phyloP scores from a whole-genome alignment of 2,797 vertebrate genomes.

The Hyperoplus immaculatus region DNA sequence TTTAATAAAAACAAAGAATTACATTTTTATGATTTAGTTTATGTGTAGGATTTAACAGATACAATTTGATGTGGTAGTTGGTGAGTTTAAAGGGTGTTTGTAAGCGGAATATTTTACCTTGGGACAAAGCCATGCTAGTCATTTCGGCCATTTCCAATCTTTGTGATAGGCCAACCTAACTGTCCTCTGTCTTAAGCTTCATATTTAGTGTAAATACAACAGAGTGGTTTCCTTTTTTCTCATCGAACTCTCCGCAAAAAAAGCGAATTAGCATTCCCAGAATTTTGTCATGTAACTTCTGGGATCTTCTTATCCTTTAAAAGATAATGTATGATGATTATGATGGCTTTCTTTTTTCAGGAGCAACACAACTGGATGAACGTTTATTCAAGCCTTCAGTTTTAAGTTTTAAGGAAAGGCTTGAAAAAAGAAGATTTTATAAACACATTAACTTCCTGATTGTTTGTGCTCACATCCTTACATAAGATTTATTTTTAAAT shows the following conservation, averaged over 20 bases:
- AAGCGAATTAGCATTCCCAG: background rate
- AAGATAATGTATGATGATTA: background rate
- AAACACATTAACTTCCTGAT: background rate
- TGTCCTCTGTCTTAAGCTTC: background rate
- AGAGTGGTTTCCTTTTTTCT: background rate
- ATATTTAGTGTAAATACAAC: background rate
- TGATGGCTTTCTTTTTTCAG: background rate
- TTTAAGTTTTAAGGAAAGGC: background rate
- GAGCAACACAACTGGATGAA: background rate
- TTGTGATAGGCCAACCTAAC: background rate
- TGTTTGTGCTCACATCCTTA: conserved; percentile 30
- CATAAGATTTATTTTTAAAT: conserved; percentile 28
- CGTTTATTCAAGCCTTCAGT: background rate
- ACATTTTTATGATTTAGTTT: background rate
- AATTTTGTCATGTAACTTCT: background rate
- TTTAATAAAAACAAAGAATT: background rate
- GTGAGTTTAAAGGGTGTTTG: background rate
- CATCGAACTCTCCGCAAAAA: background rate
- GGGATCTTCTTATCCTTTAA: conserved; percentile 3
- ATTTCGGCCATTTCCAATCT: background rate
- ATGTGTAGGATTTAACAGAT: background rate
- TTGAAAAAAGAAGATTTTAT: background rate
- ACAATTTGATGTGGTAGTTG: background rate
- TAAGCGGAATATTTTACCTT: background rate
- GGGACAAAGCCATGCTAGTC: background rate